phyloP scores from a whole-genome alignment of 2,888 invertebrate genomes.

The Empis stercorea region DNA sequence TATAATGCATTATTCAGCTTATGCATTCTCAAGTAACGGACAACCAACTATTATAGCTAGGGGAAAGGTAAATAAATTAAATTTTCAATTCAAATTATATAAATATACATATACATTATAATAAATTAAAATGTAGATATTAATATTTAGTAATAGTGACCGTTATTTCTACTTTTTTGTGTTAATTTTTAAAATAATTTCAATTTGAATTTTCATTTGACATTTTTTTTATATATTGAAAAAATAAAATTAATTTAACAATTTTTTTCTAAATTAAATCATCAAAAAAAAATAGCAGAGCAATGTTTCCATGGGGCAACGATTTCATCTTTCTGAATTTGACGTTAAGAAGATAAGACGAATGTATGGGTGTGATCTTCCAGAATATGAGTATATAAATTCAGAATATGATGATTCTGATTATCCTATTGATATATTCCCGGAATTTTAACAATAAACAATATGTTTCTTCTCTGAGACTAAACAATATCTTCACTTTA shows the following conservation, averaged over 20 bases:
- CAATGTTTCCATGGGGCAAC: constrained; percentile 8
- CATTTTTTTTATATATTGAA: too few relatives aligned
- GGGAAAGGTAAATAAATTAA: constrained; percentile 37
- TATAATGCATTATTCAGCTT: constrained; percentile 72
- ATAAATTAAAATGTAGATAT: too few relatives aligned
- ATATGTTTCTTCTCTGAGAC: too few relatives aligned
- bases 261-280: too few relatives aligned
- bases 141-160: too few relatives aligned
- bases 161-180: too few relatives aligned
- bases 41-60: constrained; percentile 56
- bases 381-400: constrained; percentile 3
- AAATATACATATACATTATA: too few relatives aligned
- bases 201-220: too few relatives aligned
- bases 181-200: not conserved
- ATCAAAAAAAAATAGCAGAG: too few relatives aligned
- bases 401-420: constrained; percentile 3
- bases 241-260: too few relatives aligned
- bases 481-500: too few relatives aligned
- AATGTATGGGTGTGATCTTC: constrained; percentile 9
- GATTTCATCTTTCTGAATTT: constrained; percentile 5
- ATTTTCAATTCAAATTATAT: too few relatives aligned
- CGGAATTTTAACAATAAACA: not conserved
- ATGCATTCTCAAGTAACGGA: constrained; percentile 61
- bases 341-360: constrained; percentile 10
- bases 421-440: constrained; percentile 1